phyloP scores from a whole-genome alignment of 2,797 vertebrate species.

The Chelon labrosus region DNA sequence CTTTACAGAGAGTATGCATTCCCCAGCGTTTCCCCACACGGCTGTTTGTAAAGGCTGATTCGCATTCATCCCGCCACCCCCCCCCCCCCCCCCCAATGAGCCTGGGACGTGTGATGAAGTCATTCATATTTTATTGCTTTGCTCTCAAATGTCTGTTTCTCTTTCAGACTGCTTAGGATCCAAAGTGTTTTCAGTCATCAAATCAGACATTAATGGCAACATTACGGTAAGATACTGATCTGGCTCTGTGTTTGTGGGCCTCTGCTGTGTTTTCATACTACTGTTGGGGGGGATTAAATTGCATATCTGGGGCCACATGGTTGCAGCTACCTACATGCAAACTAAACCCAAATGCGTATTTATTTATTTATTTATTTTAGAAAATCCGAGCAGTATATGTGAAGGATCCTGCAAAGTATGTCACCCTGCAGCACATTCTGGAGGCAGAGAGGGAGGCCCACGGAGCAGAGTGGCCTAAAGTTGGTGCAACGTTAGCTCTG shows the following conservation, averaged over 20 bases:
- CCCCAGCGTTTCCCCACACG: neutral
- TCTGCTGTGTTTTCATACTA: conserved; percentile 8
- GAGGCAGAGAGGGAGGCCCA: conserved; percentile 89
- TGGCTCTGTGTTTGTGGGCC: neutral
- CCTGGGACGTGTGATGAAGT: conserved; percentile 26
- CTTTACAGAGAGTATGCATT: conserved; percentile 39
- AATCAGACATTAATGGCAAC: conserved; percentile 93
- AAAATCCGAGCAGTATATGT: conserved; percentile 93
- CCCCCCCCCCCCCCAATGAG: neutral
- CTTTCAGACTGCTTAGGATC: conserved; percentile 93
- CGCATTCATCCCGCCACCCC: neutral
- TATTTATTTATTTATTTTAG: conserved; percentile 68
- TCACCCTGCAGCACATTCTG: conserved; percentile 92
- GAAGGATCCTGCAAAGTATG: conserved; percentile 90
- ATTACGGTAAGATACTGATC: conserved; percentile 85
- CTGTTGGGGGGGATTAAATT: neutral
- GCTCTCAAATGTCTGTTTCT: conserved; percentile 60
- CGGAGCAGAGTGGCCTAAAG: conserved; percentile 91
- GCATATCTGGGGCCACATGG: neutral
- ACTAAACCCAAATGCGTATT: conserved; percentile 21
- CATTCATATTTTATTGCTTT: conserved; percentile 67
- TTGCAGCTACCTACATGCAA: neutral
- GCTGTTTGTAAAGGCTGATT: conserved; percentile 12
- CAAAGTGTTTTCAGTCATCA: conserved; percentile 90
- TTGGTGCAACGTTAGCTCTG: conserved; percentile 91